Evolutionary conservation across 2,113 vertebrate genomes (phyloP).

Genomic region (Acrocephalus arundinaceus): DNA sequence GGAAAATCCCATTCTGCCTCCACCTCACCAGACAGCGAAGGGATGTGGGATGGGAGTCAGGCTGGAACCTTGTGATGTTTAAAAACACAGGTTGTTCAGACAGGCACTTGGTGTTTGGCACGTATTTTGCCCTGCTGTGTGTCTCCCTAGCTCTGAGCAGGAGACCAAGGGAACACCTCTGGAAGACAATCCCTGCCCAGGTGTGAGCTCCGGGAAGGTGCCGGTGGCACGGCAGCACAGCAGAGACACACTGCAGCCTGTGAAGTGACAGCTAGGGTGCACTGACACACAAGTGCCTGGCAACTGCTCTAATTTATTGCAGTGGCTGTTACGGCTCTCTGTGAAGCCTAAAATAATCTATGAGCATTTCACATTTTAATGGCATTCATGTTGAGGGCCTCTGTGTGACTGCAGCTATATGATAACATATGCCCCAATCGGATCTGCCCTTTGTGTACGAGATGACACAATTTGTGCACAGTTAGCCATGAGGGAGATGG

Average conservation of each 20-base stretch:
- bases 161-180: rapidly evolving
- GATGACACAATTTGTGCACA: conserved; percentile 40
- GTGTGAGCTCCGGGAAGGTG: rapidly evolving
- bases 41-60: background rate
- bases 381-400: conserved; percentile 49
- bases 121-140: background rate
- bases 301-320: conserved; percentile 57
- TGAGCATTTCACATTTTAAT: conserved; percentile 47
- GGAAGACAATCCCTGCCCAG: background rate
- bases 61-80: background rate
- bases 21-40: background rate
- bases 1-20: background rate
- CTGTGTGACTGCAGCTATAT: conserved; percentile 47
- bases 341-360: conserved; percentile 65
- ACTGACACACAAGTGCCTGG: conserved; percentile 55
- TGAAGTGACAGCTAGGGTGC: conserved; percentile 51
- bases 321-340: conserved; percentile 16
- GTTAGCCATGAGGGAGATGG: conserved; percentile 43
- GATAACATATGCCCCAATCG: conserved; percentile 46
- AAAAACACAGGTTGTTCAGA: background rate
- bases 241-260: conserved; percentile 22
- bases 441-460: conserved; percentile 46
- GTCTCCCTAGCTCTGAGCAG: background rate
- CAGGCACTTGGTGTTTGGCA: background rate
- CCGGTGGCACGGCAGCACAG: rapidly evolving